Percentiles rank a stretch among this genome's conserved stretches.
Conservation (phyloP, 1,140 invertebrate genomes). For the Pteromalus puparum region DNA sequence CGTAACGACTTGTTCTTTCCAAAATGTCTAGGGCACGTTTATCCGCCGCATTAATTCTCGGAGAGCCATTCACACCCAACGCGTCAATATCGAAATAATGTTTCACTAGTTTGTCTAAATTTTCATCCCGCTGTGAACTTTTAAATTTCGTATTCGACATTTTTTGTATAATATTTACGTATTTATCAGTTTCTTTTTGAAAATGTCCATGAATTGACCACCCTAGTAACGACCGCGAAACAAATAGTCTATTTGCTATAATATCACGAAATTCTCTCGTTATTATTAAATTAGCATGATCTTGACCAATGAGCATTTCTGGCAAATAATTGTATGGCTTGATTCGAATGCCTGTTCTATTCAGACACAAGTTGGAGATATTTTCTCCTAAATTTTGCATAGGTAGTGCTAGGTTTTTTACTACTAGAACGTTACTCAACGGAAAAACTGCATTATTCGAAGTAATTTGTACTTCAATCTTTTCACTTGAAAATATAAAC, state of each 20-base stretch:
- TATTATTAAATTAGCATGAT: neutral
- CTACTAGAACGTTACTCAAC: neutral
- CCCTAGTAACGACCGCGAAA: neutral
- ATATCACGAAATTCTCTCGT: neutral
- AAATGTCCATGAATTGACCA: slow-evolving; percentile 16
- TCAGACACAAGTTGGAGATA: neutral
- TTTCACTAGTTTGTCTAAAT: neutral
- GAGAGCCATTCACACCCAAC: neutral
- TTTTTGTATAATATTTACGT: neutral
- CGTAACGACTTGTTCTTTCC: slow-evolving; percentile 7
- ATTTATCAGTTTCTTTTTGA: neutral
- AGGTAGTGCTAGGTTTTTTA: slow-evolving; percentile 5
- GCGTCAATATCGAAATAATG: slow-evolving; percentile 20
- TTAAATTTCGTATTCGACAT: neutral
- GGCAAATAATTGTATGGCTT: neutral
- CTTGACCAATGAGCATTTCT: slow-evolving; percentile 8
- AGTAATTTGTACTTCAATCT: neutral
- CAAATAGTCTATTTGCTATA: neutral
- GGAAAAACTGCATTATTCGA: neutral
- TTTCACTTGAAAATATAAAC: neutral
- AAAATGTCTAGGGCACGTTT: slow-evolving; percentile 15
- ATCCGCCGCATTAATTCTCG: neutral
- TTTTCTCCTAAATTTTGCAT: neutral
- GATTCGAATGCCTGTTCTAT: neutral
- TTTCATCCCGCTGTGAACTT: neutral